Base-by-base conservation (phyloP, 1,140 invertebrate species). In the Zeugodacus cucurbitae region DNA sequence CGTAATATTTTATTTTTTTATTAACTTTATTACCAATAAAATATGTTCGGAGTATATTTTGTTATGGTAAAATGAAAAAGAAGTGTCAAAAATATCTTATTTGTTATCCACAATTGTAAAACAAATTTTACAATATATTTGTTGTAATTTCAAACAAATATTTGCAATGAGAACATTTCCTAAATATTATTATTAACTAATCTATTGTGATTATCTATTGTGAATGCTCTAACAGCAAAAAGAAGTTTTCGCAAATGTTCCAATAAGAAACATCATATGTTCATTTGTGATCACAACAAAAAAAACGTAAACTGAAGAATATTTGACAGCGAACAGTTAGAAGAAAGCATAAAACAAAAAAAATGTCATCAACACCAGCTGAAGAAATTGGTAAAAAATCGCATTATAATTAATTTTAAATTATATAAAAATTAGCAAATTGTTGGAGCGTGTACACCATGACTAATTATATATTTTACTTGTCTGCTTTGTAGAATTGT, bases 401-500 rank as follows among this genome's bases (percentile, higher is more conserved):
- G 14, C 29, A 20, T 20, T 86, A 4, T 22, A 48, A 59, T 86
- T 86, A 74, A n/a, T 82, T 1, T 82, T 29, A 82, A 48, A 14
- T 54, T 82, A 48, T 82, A 26, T 82, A 29, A 54, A 82, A 11
- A n/a, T 11, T 5, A 17, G 3, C 8, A 37, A 8, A 17, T 22
- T 1, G 22, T 17, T n/a, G 20, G 32, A 62, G 64, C 32, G 11
- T 17, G 20, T 64, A 1, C n/a, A 22, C 8, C 22, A 59, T 57
- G 5, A n/a, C 14, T 26, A 34, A n/a, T 58, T 7, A 37, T 34
- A 17, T 8, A 17, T 32, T 8, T 8, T 86, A 29, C 32, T 74
- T 88, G 3, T 22, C 29, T 89, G 20, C 4, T 64, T 89, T 88
- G 7, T 3, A 97, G 97, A 96, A 93, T 94, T 98, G 70, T 94